Base-by-base conservation (phyloP, 1,140 invertebrate species). In the Danaus melanippus region DNA sequence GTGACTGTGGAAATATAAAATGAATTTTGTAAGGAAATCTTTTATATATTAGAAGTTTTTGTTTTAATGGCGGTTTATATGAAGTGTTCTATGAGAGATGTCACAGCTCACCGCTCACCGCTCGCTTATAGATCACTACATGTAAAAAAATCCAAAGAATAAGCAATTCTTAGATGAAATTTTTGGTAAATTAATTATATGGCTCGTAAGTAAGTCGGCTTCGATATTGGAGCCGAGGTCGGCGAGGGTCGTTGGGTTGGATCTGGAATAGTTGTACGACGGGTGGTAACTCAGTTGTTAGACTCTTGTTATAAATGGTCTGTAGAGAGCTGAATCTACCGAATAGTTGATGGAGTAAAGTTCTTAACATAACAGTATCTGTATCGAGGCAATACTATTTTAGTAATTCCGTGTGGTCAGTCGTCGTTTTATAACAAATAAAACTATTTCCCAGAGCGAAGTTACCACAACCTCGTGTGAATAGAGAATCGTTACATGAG, bases 51-150 rank as follows among this genome's bases (percentile, higher is more conserved):
- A 42, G 49, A 50, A 42, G 42, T 50, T 50, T 42, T 42, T 15
- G 9, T 42, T 50, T 50, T 42, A 42, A 42, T 11, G 49, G 42
- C 6, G 42, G 42, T 50, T 42, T 12, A 15, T 12, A 42, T 42
- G 11, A 11, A 50, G 42, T 42, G 48, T 15, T 49, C 5, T 32
- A 21, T 32, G 7, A 7, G 21, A 32, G 21, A 32, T 0, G 21
- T 15, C 15, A 3, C 15, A 95, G 65, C 92, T 97, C 62, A 94
- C 96, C 67, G 93, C 96, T 12, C 45, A 5, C 21, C 10, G 21
- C 46, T 3, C 8, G 15, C 11, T 46, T 10, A 8, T 17, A 40
- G 11, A 40, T 32, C 50, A 52, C 50, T 52, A 45, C 42, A 45
- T 45, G 45, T 12, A 45, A 52, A 44, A 17, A 32, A 32, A 9